A percentile compares a stretch with the other conserved stretches of the same genome.
Conservation (phyloP, 2,797 vertebrate genomes). For the Chloroceryle inda region DNA sequence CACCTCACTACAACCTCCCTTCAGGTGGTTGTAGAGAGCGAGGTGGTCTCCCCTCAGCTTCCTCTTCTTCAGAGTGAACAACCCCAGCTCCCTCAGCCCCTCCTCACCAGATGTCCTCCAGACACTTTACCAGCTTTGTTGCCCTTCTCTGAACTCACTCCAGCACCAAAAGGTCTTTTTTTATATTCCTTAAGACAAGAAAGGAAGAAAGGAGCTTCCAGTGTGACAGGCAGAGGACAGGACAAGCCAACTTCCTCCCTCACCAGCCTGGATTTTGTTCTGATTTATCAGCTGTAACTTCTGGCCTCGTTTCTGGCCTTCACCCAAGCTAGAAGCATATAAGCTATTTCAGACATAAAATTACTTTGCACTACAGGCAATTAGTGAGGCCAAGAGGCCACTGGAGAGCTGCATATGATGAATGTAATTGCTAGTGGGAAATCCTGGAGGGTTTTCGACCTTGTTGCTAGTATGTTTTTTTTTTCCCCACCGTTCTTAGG, state of each 20-base stretch:
- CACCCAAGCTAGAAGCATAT: background rate
- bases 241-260: background rate
- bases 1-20: no score
- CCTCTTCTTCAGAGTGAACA: no score
- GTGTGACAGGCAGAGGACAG: background rate
- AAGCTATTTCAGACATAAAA: slow-evolving; percentile 25
- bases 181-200: background rate
- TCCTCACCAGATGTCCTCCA: no score
- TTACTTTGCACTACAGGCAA: slow-evolving; percentile 16
- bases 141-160: no score
- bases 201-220: background rate
- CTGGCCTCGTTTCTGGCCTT: background rate
- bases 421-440: slow-evolving; percentile 36
- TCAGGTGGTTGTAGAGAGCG: no score
- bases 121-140: no score
- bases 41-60: no score
- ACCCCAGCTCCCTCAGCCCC: no score
- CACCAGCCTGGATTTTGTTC: background rate
- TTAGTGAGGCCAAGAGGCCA: slow-evolving; percentile 34
- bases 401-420: background rate
- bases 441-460: slow-evolving; percentile 21
- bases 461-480: background rate
- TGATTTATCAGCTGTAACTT: background rate
- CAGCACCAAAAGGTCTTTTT: no score
- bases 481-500: background rate